Percentiles rank a stretch among this genome's conserved stretches.
Evolutionary conservation across 2,888 invertebrate species (phyloP).

Genomic region (Desoria tigrina): DNA sequence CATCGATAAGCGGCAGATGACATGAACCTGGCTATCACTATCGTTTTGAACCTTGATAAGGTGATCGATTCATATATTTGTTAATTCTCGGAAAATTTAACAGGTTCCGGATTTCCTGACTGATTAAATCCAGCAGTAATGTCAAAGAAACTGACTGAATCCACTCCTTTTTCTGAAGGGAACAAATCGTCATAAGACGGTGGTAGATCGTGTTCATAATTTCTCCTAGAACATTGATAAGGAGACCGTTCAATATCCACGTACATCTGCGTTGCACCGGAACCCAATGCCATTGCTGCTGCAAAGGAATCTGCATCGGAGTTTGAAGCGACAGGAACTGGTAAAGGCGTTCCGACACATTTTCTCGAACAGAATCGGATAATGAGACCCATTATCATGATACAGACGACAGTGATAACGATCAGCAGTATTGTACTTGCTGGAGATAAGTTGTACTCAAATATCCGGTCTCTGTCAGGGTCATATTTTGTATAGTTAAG

Average conservation of each 20-base stretch:
- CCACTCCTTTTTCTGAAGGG: slow-evolving; percentile 2
- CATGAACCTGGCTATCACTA: no score
- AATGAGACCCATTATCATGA: slow-evolving; percentile 35
- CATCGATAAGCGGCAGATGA: no score
- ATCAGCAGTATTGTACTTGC: slow-evolving; percentile 10
- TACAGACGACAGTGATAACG: slow-evolving; percentile 32
- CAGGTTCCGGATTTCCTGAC: no score
- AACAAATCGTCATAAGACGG: slow-evolving; percentile 37
- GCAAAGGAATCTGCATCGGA: no score
- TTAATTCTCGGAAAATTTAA: no score
- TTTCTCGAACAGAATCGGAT: slow-evolving; percentile 36
- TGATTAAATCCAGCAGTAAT: no score
- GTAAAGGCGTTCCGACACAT: slow-evolving; percentile 32
- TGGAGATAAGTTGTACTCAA: background rate
- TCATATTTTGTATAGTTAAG: background rate
- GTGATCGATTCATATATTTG: no score
- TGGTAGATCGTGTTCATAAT: slow-evolving; percentile 22
- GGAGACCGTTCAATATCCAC: background rate
- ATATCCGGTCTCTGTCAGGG: background rate
- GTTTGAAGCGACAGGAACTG: no score
- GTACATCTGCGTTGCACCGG: background rate
- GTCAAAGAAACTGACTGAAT: no score
- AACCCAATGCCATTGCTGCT: no score
- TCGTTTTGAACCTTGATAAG: no score
- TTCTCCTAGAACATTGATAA: slow-evolving; percentile 11